Conservation (phyloP, 1,140 invertebrate genomes). For the Maniola jurtina region DNA sequence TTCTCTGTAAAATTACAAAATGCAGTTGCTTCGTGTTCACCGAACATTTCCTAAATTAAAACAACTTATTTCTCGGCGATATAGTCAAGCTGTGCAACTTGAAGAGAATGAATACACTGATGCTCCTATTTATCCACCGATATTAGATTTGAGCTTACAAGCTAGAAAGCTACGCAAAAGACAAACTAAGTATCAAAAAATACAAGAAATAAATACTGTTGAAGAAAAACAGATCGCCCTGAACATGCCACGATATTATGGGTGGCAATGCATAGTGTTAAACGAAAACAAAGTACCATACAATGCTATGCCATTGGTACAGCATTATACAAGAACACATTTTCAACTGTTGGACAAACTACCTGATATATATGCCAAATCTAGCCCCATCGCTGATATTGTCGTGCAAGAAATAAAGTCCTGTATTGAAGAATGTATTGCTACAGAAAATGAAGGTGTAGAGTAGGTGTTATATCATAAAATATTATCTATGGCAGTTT, state of each 20-base stretch:
- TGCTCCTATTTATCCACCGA: constrained; percentile 81
- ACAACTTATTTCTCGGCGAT: constrained; percentile 35
- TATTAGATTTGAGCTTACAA: constrained; percentile 77
- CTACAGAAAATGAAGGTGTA: constrained; percentile 79
- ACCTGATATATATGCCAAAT: constrained; percentile 78
- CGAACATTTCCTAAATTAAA: constrained; percentile 55
- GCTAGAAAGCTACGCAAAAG: constrained; percentile 64
- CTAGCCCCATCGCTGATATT: constrained; percentile 68
- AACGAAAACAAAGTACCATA: constrained; percentile 82
- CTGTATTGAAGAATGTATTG: constrained; percentile 80
- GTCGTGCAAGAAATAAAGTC: constrained; percentile 74
- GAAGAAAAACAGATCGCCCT: constrained; percentile 91
- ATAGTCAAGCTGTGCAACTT: constrained; percentile 45
- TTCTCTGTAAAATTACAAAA: constrained; percentile 27
- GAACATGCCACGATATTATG: constrained; percentile 90
- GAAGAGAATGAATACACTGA: constrained; percentile 68
- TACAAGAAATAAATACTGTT: constrained; percentile 83
- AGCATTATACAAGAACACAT: constrained; percentile 87
- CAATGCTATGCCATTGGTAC: constrained; percentile 82
- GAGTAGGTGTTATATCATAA: constrained; percentile 66
- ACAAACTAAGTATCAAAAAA: constrained; percentile 78
- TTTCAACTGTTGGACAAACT: constrained; percentile 75
- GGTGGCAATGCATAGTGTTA: constrained; percentile 83
- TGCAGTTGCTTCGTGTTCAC: constrained; percentile 51
- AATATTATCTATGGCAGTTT: neutral